Percentiles rank a stretch among this genome's conserved stretches.
phyloP scores from a whole-genome alignment of 2,113 vertebrate species.

The Aegotheles bennettii region DNA sequence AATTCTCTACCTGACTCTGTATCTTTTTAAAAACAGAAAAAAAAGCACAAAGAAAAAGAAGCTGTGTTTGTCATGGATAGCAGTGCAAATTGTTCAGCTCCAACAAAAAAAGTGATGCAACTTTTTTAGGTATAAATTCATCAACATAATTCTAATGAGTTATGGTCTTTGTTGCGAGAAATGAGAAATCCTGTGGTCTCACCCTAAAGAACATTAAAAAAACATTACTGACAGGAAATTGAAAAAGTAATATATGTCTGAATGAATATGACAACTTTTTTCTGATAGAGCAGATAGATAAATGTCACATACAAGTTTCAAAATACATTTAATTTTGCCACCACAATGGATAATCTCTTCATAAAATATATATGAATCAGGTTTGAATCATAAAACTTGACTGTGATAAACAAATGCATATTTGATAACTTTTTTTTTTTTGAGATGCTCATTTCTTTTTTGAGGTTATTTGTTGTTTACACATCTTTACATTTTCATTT shows the following conservation, averaged over 20 bases:
- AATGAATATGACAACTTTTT: conserved; percentile 74
- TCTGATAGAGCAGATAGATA: conserved; percentile 77
- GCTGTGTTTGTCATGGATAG: conserved; percentile 67
- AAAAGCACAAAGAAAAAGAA: not conserved
- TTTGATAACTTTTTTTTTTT: conserved; percentile 41
- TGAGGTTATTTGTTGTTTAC: conserved; percentile 56
- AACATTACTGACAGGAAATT: conserved; percentile 77
- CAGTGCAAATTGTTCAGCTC: conserved; percentile 67
- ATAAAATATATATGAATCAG: conserved; percentile 69
- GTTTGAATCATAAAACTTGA: conserved; percentile 41
- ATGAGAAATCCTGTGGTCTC: conserved; percentile 67
- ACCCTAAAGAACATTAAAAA: conserved; percentile 73
- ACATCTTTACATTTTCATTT: conserved; percentile 56
- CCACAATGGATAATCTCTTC: conserved; percentile 71
- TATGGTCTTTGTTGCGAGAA: conserved; percentile 73
- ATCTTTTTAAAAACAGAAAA: not conserved
- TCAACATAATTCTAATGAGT: conserved; percentile 86
- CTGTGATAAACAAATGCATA: conserved; percentile 67
- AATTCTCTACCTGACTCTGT: not conserved
- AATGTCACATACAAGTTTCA: conserved; percentile 70
- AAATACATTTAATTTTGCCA: conserved; percentile 77
- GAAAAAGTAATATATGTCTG: conserved; percentile 78
- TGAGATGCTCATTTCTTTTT: not conserved
- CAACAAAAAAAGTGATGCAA: conserved; percentile 72
- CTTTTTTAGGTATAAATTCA: conserved; percentile 75